Conservation (phyloP, 2,797 vertebrate species). For the Microctenopoma lineatum region DNA sequence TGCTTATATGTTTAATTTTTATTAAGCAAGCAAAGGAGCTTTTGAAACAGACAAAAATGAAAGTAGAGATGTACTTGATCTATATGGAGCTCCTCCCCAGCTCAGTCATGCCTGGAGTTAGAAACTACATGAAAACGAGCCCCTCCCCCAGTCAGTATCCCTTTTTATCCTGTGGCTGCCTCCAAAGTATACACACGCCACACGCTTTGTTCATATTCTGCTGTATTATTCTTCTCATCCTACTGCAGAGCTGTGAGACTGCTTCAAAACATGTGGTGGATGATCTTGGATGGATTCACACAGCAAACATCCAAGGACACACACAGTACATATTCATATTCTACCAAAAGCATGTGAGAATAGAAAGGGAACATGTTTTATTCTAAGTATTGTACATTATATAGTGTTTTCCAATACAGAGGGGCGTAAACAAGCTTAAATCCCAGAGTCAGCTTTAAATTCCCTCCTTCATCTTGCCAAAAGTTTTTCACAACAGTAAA, state of each 20-base stretch:
- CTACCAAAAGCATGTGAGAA: not conserved
- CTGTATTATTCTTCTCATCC: slow-evolving; percentile 16
- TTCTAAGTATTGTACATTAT: slow-evolving; percentile 20
- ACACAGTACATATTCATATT: slow-evolving; percentile 10
- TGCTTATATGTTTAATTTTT: slow-evolving; percentile 68
- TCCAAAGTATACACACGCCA: slow-evolving; percentile 42
- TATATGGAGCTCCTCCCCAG: slow-evolving; percentile 6
- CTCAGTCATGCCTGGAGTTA: slow-evolving; percentile 62
- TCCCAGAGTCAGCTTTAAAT: slow-evolving; percentile 6
- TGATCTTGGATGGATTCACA: not conserved
- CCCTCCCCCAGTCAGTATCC: slow-evolving; percentile 54
- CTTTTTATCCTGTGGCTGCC: slow-evolving; percentile 38
- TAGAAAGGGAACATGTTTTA: not conserved
- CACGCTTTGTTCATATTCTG: slow-evolving; percentile 41
- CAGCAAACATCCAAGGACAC: not conserved
- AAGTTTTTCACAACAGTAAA: slow-evolving; percentile 37
- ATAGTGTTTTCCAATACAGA: slow-evolving; percentile 16
- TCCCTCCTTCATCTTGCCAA: slow-evolving; percentile 26
- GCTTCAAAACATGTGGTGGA: slow-evolving; percentile 12
- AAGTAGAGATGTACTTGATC: slow-evolving; percentile 46
- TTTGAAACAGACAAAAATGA: slow-evolving; percentile 60
- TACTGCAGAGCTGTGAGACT: slow-evolving; percentile 15
- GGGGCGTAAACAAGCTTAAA: slow-evolving; percentile 25
- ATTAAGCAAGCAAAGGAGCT: slow-evolving; percentile 47
- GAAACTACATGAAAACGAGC: slow-evolving; percentile 53